Base-by-base conservation (phyloP, 2,888 invertebrate species). In the Mesorhabditis spiculigera region DNA sequence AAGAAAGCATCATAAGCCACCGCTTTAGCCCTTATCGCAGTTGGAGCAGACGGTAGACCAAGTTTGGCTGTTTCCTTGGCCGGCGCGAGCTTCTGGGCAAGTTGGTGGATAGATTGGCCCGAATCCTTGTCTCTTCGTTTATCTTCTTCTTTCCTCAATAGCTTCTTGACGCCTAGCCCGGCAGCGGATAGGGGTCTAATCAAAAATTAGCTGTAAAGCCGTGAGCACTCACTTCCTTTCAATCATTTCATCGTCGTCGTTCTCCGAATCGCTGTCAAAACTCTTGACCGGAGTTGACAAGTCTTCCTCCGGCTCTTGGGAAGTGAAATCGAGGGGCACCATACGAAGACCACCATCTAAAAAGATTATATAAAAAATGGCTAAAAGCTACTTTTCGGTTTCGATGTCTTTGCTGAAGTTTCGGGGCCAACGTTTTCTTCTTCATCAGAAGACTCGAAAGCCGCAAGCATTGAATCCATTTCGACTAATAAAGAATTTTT, bases 161-260 rank as follows among this genome's bases (percentile, higher is more conserved):
- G 58, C n/a, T 50, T 50, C 58, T 50, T 50, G 10, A 50, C 58
- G n/a, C n/a, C n/a, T 50, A 10, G 58, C 58, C 58, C 58, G n/a
- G 10, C n/a, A 2, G 8, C 58, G 2, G 58, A 50, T 13, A 50
- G 58, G 10, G 8, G 10, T n/a, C 58, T 50, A 50, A 50, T 13
- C n/a, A 13, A n/a, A 50, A 50, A 50, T 13, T n/a, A 13, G 58
- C 58, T 50, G 8, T 50, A 50, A 13, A 10, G n/a, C 8, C n/a
- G n/a, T 50, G 58, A 50, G 10, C 8, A 50, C 8, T n/a, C n/a
- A 13, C n/a, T 50, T 50, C 8, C n/a, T 50, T n/a, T 50, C 58
- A 13, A 50, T 13, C 58, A 50, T 10, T n/a, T 50, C 58, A n/a
- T 1, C n/a, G 8, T 50, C 58, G 8, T 50, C 58, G 58, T 50